Conservation (phyloP, 1,140 invertebrate genomes). For the Caenorhabditis remanei region DNA sequence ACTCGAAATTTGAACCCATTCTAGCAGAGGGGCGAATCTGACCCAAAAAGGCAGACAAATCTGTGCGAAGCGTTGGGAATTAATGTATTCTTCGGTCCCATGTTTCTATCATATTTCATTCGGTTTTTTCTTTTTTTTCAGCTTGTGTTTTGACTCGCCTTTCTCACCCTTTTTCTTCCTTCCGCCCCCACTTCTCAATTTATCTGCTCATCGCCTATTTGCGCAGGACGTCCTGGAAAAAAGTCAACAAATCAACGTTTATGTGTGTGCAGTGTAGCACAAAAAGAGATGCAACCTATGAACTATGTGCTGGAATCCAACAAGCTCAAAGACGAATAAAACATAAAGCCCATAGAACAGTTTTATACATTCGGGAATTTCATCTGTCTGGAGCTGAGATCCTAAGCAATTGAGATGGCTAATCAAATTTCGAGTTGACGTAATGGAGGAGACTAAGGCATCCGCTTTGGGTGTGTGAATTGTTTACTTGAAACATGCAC, state of each 20-base stretch:
- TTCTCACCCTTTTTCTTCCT: constrained; percentile 27
- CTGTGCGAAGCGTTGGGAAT: constrained; percentile 12
- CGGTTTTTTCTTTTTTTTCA: neutral
- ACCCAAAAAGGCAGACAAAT: constrained; percentile 10
- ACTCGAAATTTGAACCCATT: constrained; percentile 48
- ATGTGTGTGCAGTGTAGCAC: constrained; percentile 39
- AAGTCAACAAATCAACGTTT: constrained; percentile 50
- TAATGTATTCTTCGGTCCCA: constrained; percentile 46
- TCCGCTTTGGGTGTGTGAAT: neutral
- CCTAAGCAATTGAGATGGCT: constrained; percentile 16
- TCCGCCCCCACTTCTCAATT: constrained; percentile 3
- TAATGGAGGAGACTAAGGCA: neutral
- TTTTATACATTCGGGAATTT: neutral
- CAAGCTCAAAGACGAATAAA: neutral
- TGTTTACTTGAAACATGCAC: constrained; percentile 50
- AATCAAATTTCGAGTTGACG: constrained; percentile 46
- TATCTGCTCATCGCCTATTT: constrained; percentile 49
- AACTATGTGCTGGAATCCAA: constrained; percentile 31
- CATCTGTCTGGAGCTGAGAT: neutral
- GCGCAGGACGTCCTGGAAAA: constrained; percentile 25
- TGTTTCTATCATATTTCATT: constrained; percentile 49
- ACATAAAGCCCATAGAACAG: neutral
- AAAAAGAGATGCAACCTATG: constrained; percentile 31
- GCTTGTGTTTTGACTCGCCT: constrained; percentile 12
- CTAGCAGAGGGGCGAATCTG: neutral